Evolutionary conservation across 2,888 invertebrate species (phyloP).

Genomic region (Conchocele bisecta): DNA sequence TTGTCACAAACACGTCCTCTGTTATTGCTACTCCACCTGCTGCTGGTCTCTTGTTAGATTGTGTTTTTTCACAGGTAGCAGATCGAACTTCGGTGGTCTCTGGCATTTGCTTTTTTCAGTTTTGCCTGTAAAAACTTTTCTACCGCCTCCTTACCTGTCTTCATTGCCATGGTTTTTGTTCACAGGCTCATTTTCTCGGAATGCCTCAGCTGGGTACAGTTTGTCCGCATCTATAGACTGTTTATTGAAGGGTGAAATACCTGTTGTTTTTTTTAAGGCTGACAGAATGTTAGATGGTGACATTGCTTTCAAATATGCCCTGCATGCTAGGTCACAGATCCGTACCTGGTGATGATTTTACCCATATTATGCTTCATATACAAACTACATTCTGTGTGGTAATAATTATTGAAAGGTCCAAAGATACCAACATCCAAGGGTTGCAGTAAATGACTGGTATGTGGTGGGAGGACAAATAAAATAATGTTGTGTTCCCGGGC

Average conservation of each 20-base stretch:
- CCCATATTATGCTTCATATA: conserved; percentile 66
- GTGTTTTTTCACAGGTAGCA: too few relatives aligned
- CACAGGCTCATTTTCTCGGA: too few relatives aligned
- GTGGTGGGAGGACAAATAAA: conserved; percentile 24
- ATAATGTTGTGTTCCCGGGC: conserved; percentile 12
- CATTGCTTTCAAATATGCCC: conserved; percentile 35
- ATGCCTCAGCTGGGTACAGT: conserved; percentile 5
- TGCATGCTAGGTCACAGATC: conserved; percentile 27
- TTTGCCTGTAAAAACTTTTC: not conserved
- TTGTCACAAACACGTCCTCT: not conserved
- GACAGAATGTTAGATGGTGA: conserved; percentile 25
- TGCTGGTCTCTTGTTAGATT: too few relatives aligned
- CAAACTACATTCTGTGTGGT: conserved; percentile 1
- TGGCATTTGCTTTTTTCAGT: not conserved
- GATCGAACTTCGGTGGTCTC: too few relatives aligned
- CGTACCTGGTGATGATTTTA: conserved; percentile 70
- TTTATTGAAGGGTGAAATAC: conserved; percentile 21
- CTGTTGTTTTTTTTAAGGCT: conserved; percentile 38
- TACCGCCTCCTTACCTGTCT: conserved; percentile 4
- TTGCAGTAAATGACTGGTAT: conserved; percentile 18
- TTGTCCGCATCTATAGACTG: not conserved
- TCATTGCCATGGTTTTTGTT: conserved; percentile 6
- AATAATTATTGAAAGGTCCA: conserved; percentile 31
- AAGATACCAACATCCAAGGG: conserved; percentile 30
- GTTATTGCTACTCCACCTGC: conserved; percentile 8